phyloP scores from a whole-genome alignment of 2,888 invertebrate genomes.

The Oligia fasciuncula region DNA sequence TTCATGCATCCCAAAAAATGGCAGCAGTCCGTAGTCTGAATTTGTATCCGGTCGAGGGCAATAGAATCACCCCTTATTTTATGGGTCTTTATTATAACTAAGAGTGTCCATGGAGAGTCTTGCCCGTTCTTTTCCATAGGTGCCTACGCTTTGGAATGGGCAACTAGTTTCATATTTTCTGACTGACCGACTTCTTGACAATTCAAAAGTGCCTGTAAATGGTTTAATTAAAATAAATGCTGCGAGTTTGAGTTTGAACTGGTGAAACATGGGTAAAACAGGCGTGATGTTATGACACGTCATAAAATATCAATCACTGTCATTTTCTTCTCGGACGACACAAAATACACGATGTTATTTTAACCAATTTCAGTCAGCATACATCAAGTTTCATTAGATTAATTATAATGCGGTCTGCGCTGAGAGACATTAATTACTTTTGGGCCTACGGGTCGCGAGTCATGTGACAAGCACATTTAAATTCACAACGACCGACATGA shows the following conservation, averaged over 20 bases:
- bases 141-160: too few species aligned
- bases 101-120: too few species aligned
- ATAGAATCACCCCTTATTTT: not conserved
- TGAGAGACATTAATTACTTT: slow-evolving; percentile 68
- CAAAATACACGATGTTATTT: slow-evolving; percentile 15
- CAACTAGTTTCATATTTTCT: too few species aligned
- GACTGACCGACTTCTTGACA: too few species aligned
- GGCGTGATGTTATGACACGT: not conserved
- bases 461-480: slow-evolving; percentile 56
- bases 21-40: not conserved
- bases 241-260: too few species aligned
- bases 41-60: not conserved
- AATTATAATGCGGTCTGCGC: slow-evolving; percentile 66
- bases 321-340: slow-evolving; percentile 6
- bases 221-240: not conserved
- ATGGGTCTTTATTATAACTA: not conserved
- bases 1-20: too few species aligned
- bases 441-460: slow-evolving; percentile 42
- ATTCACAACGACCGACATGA: slow-evolving; percentile 44
- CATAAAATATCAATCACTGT: not conserved
- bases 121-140: too few species aligned
- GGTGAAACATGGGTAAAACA: not conserved
- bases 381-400: slow-evolving; percentile 64
- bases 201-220: too few species aligned
- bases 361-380: slow-evolving; percentile 23